Conservation (phyloP, 2,888 invertebrate species). For the Lycocerus yunnanus region DNA sequence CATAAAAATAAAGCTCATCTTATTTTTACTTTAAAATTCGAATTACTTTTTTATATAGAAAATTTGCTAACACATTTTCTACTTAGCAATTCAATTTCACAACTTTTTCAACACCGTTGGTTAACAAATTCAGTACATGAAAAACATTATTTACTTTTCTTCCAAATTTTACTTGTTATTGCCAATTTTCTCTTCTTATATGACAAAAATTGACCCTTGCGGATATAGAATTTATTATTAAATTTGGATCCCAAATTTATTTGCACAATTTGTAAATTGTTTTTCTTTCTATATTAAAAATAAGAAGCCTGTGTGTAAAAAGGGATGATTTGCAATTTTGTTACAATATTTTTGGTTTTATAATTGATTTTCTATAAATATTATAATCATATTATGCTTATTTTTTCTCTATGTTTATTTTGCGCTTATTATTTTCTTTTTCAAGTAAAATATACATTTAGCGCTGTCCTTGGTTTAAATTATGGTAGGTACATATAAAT, state of each 20-base stretch:
- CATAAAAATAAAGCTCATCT: not conserved
- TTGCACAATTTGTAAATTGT: not conserved
- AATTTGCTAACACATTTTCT: not conserved
- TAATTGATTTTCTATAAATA: not conserved
- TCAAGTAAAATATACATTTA: no score
- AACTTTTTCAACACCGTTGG: not conserved
- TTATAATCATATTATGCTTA: not conserved
- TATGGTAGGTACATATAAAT: no score
- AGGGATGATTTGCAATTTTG: no score
- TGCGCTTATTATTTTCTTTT: no score
- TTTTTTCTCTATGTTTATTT: not conserved
- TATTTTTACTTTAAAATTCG: not conserved
- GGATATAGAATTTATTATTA: slow-evolving; percentile 2
- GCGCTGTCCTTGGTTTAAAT: no score
- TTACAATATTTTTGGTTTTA: not conserved
- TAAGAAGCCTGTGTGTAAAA: not conserved
- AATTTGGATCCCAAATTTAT: slow-evolving; percentile 1
- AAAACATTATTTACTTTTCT: not conserved
- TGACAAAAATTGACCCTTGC: not conserved
- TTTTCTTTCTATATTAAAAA: not conserved
- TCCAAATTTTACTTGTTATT: slow-evolving; percentile 1
- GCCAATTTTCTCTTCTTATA: not conserved
- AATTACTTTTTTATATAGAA: not conserved
- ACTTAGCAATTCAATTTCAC: not conserved
- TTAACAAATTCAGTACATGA: not conserved